Evolutionary conservation across 1,140 invertebrate genomes (phyloP).

Genomic region (Orussus abietinus): DNA sequence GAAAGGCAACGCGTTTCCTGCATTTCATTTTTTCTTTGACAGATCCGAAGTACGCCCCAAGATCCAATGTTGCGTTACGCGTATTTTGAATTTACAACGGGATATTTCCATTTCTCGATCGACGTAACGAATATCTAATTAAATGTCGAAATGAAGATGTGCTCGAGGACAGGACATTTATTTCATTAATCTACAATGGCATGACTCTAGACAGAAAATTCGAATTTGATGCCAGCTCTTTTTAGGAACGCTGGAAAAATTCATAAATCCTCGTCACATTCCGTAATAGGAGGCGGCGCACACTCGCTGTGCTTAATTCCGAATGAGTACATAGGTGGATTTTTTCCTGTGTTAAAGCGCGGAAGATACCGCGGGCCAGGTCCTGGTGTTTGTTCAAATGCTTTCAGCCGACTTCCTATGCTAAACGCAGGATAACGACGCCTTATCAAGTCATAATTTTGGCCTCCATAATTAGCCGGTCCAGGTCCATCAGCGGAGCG

Average conservation of each 20-base stretch:
- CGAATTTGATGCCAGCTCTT: background rate
- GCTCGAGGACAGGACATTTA: too few species aligned
- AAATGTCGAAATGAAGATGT: conserved; percentile 1
- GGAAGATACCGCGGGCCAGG: conserved; percentile 41
- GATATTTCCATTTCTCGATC: conserved; percentile 6
- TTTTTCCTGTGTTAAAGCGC: conserved; percentile 20
- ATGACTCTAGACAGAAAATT: background rate
- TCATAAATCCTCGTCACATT: conserved; percentile 32
- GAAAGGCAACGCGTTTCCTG: too few species aligned
- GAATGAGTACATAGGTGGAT: conserved; percentile 37
- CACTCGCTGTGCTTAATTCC: conserved; percentile 44
- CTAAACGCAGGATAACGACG: conserved; percentile 35
- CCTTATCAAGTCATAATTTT: conserved; percentile 29
- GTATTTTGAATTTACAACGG: conserved; percentile 3
- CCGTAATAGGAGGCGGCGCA: conserved; percentile 25
- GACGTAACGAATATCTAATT: background rate
- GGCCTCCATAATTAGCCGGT: conserved; percentile 35
- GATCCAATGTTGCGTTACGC: too few species aligned
- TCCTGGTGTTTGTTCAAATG: conserved; percentile 5
- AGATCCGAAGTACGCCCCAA: too few species aligned
- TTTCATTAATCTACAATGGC: background rate
- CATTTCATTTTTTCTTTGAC: too few species aligned
- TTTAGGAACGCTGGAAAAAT: background rate
- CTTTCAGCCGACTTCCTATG: conserved; percentile 24
- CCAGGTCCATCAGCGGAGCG: conserved; percentile 28